Conservation (phyloP, 2,888 invertebrate genomes). For the Uloborus plumipes region DNA sequence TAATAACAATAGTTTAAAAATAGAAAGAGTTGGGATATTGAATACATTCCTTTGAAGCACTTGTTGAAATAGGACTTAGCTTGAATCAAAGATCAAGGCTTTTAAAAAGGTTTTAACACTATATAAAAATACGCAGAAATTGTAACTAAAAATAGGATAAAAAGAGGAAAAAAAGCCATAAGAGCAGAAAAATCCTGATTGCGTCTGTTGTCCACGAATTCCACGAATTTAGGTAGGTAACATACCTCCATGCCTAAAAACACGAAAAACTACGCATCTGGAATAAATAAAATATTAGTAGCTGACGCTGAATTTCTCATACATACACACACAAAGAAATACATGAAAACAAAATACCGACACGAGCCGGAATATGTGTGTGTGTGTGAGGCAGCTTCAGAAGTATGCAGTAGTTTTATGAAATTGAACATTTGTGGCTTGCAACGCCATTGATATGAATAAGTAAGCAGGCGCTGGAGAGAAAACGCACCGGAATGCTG, state of each 20-base stretch:
- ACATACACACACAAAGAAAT: slow-evolving; percentile 26
- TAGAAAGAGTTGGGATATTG: too few species aligned
- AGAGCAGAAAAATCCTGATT: slow-evolving; percentile 48
- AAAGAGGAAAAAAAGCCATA: background rate
- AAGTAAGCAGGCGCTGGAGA: slow-evolving; percentile 50
- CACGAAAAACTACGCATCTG: slow-evolving; percentile 11
- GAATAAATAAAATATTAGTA: slow-evolving; percentile 61
- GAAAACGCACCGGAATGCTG: slow-evolving; percentile 35
- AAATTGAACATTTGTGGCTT: slow-evolving; percentile 63
- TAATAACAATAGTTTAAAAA: too few species aligned
- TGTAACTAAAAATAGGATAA: slow-evolving; percentile 4
- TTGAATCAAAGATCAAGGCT: too few species aligned
- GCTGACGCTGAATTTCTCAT: slow-evolving; percentile 4
- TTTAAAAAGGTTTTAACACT: too few species aligned
- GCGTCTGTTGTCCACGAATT: slow-evolving; percentile 36
- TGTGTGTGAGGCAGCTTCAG: slow-evolving; percentile 16
- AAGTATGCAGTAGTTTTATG: slow-evolving; percentile 64
- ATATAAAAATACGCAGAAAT: too few species aligned
- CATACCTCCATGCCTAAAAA: slow-evolving; percentile 31
- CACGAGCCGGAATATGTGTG: slow-evolving; percentile 18
- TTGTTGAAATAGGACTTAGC: too few species aligned
- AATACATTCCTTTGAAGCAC: too few species aligned
- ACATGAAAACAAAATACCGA: slow-evolving; percentile 51
- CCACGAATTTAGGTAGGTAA: slow-evolving; percentile 24
- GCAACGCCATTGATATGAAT: slow-evolving; percentile 57